phyloP scores from a whole-genome alignment of 2,797 vertebrate species.

The Sebastes variabilis region DNA sequence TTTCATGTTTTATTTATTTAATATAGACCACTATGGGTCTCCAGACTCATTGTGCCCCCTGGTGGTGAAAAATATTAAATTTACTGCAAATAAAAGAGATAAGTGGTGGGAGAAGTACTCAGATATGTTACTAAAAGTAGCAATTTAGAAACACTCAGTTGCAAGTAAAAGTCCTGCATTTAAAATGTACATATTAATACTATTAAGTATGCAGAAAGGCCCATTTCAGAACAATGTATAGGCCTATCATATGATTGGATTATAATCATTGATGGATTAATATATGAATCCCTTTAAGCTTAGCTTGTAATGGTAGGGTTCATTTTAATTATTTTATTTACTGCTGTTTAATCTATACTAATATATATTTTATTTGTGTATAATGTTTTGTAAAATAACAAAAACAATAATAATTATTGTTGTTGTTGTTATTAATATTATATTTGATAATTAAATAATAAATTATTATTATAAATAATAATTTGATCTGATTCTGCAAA shows the following conservation, averaged over 20 bases:
- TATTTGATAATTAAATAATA: too few species aligned
- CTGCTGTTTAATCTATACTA: not conserved
- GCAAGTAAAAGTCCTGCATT: too few species aligned
- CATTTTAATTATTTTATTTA: not conserved
- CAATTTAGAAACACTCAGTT: too few species aligned
- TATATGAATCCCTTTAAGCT: not conserved
- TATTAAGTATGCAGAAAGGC: too few species aligned
- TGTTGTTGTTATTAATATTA: too few species aligned
- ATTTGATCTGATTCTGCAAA: not conserved
- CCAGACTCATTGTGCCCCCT: not conserved
- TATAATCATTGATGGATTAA: not conserved
- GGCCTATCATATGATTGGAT: too few species aligned
- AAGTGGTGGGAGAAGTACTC: not conserved
- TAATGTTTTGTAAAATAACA: not conserved
- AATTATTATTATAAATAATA: too few species aligned
- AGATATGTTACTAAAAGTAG: too few species aligned
- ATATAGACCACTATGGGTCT: not conserved
- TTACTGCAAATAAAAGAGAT: not conserved
- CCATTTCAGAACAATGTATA: too few species aligned
- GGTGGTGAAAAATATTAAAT: not conserved
- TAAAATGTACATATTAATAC: fast-evolving
- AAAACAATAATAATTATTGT: too few species aligned
- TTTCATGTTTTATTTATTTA: not conserved
- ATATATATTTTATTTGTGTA: not conserved
- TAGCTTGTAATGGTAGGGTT: too few species aligned